These are phyloP conservation scores for Eristalinus sepulchralis DNA, from an alignment of 2,888 invertebrate genomes.

Conservation along the genomic window DNA sequence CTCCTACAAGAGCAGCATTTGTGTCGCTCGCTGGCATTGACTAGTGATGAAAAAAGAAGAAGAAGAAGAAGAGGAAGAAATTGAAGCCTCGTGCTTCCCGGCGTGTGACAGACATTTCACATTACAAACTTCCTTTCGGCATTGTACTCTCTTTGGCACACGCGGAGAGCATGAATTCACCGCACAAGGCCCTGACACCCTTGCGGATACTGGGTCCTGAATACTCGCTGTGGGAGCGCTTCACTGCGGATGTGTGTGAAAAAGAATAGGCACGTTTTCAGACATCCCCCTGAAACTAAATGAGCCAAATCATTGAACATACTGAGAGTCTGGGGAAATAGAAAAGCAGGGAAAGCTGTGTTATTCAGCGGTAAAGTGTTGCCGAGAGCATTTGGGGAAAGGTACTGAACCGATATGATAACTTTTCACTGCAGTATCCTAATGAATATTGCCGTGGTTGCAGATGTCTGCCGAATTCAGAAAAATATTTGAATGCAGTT, in stretches of 20 bases:
- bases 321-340: conserved; percentile 14
- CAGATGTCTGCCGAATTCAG: too few relatives aligned
- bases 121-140: conserved; percentile 32
- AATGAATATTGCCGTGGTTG: too few relatives aligned
- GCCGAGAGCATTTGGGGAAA: not conserved
- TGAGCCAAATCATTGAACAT: conserved; percentile 8
- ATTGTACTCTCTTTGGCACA: conserved; percentile 5
- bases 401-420: not conserved
- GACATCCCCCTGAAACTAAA: conserved; percentile 42
- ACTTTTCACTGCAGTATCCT: too few relatives aligned
- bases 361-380: conserved; percentile 38
- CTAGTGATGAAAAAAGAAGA: too few relatives aligned
- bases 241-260: not conserved
- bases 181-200: conserved; percentile 39
- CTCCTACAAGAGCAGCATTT: too few relatives aligned
- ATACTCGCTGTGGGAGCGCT: not conserved
- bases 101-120: conserved; percentile 26
- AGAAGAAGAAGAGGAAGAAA: too few relatives aligned
- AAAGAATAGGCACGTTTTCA: conserved; percentile 6
- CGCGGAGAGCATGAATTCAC: conserved; percentile 7
- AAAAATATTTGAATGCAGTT: too few relatives aligned
- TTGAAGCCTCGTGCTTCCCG: conserved; percentile 43
- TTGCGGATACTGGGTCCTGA: conserved; percentile 17
- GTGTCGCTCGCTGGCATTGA: too few relatives aligned
- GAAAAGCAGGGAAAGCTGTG: not conserved